phyloP scores from a whole-genome alignment of 2,797 vertebrate species.

The Lindbergichthys nudifrons region DNA sequence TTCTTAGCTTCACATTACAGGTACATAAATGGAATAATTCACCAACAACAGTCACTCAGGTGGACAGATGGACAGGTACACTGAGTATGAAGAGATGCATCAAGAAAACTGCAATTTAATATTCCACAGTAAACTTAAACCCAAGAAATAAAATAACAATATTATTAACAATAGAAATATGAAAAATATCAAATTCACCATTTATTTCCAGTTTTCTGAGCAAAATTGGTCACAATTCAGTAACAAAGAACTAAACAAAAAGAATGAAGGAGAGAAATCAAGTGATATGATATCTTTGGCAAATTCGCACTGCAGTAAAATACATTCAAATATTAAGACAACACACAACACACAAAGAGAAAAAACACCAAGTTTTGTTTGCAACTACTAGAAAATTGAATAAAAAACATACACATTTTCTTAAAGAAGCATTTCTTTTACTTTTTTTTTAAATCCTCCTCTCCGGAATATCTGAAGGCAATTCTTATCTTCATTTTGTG shows the following conservation, averaged over 20 bases:
- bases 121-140: slow-evolving; percentile 92
- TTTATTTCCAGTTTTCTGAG: slow-evolving; percentile 89
- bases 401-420: slow-evolving; percentile 99
- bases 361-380: slow-evolving; percentile 95
- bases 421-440: slow-evolving; percentile 93
- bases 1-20: slow-evolving; percentile 96
- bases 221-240: slow-evolving; percentile 78
- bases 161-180: slow-evolving; percentile 78
- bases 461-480: slow-evolving; percentile 83
- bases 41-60: slow-evolving; percentile 98
- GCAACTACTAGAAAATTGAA: slow-evolving; percentile 98
- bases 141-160: slow-evolving; percentile 77
- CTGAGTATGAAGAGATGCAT: slow-evolving; percentile 92
- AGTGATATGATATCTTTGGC: slow-evolving; percentile 97
- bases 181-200: slow-evolving; percentile 89
- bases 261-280: slow-evolving; percentile 76
- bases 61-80: slow-evolving; percentile 92
- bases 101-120: slow-evolving; percentile 92
- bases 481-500: slow-evolving; percentile 76
- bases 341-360: slow-evolving; percentile 93
- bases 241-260: slow-evolving; percentile 75
- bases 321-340: slow-evolving; percentile 99
- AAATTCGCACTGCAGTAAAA: slow-evolving; percentile 99
- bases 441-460: slow-evolving; percentile 84
- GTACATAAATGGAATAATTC: slow-evolving; percentile 97